phyloP scores from a whole-genome alignment of 92 coral and sea anemone genomes.

The Micromussa lordhowensis region DNA sequence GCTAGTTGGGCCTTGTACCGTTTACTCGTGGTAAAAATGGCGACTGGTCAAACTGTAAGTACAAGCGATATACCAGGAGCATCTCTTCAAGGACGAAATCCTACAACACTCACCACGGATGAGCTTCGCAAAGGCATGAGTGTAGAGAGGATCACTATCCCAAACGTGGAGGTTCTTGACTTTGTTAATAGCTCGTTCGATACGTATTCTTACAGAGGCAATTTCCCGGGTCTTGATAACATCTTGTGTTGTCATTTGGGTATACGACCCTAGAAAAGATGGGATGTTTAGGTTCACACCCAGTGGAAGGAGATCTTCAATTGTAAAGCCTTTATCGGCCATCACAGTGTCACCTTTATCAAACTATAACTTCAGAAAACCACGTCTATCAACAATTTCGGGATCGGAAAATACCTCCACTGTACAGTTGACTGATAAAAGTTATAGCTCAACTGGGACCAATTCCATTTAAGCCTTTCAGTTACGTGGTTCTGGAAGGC shows the following conservation, averaged over 20 bases:
- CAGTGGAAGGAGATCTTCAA: conserved; percentile 13
- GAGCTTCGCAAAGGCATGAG: conserved; percentile 61
- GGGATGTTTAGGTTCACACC: conserved; percentile 29
- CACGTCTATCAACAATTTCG: neutral
- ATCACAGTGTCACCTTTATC: conserved; percentile 8
- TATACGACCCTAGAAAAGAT: neutral
- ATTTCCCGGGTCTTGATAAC: conserved; percentile 17
- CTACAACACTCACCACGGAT: too few relatives aligned
- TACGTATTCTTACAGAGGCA: neutral
- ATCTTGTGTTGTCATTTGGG: conserved; percentile 17
- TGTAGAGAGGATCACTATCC: conserved; percentile 56
- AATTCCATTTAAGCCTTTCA: conserved; percentile 6
- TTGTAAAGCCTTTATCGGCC: too few relatives aligned
- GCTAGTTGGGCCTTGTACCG: too few relatives aligned
- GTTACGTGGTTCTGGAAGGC: neutral
- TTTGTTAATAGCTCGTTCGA: conserved; percentile 21
- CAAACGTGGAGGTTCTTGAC: neutral
- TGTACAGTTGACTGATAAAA: conserved; percentile 2
- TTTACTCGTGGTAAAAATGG: too few relatives aligned
- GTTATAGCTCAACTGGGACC: conserved; percentile 10
- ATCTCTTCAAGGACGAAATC: too few relatives aligned
- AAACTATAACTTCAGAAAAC: conserved; percentile 1
- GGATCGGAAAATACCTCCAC: conserved; percentile 1
- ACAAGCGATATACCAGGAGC: too few relatives aligned
- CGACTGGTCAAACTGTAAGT: too few relatives aligned